Percentiles rank a stretch among this genome's conserved stretches.
These are phyloP conservation scores for Cancer borealis DNA, from an alignment of 2,888 invertebrate genomes.

Conservation along the genomic window DNA sequence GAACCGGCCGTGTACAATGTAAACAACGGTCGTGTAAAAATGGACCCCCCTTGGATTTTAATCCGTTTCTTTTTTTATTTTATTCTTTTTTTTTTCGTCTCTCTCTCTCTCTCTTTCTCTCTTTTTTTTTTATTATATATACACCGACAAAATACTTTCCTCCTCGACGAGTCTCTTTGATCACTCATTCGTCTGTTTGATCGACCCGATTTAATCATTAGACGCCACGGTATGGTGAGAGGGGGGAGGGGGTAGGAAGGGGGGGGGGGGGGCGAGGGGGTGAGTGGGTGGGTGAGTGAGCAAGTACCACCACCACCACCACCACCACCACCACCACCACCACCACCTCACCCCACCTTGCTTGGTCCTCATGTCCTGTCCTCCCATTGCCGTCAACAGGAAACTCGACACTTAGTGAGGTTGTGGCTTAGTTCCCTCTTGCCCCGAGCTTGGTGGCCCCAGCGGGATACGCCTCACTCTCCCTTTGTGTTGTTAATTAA, in stretches of 20 bases:
- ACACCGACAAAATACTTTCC: constrained; percentile 73
- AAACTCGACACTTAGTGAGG: background rate
- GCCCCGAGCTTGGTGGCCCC: background rate
- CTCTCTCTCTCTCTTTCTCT: too few relatives aligned
- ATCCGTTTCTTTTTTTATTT: constrained; percentile 59
- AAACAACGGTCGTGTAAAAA: constrained; percentile 67
- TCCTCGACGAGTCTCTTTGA: constrained; percentile 66
- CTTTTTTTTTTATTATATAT: background rate
- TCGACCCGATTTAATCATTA: constrained; percentile 72
- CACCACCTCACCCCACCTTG: background rate
- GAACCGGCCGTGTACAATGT: constrained; percentile 62
- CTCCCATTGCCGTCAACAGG: background rate
- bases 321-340: background rate
- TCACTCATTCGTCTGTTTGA: constrained; percentile 72
- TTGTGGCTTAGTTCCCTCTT: constrained; percentile 28
- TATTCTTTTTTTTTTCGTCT: background rate
- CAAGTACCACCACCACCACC: background rate
- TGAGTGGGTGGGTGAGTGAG: background rate
- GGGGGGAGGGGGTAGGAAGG: background rate
- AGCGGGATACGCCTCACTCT: constrained; percentile 62
- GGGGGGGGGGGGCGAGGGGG: background rate
- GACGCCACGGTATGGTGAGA: constrained; percentile 20
- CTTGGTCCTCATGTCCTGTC: background rate
- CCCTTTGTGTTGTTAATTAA: constrained; percentile 72
- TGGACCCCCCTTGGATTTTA: constrained; percentile 64